phyloP scores from a whole-genome alignment of 2,113 vertebrate species.

The Cromileptes altivelis region DNA sequence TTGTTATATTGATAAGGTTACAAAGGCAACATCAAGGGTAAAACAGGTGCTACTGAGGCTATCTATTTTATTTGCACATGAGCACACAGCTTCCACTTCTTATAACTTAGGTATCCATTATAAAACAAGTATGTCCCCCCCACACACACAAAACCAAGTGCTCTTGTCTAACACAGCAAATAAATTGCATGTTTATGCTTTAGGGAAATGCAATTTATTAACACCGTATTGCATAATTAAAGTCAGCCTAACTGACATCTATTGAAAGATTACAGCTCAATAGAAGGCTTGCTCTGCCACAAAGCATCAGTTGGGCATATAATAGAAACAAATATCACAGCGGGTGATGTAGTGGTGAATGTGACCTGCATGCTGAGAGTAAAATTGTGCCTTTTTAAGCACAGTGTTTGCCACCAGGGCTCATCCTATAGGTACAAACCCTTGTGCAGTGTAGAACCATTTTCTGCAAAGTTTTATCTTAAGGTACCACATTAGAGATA shows the following conservation, averaged over 20 bases:
- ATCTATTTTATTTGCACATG: neutral
- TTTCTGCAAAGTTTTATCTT: conserved; percentile 1
- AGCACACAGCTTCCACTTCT: conserved; percentile 7
- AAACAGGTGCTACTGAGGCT: neutral
- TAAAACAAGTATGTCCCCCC: neutral
- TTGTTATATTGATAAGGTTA: conserved; percentile 9
- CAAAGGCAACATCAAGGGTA: neutral
- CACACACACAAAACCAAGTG: neutral
- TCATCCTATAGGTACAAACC: neutral
- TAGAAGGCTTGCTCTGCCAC: conserved; percentile 1
- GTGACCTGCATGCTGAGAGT: conserved; percentile 18
- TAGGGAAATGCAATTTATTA: conserved; percentile 31
- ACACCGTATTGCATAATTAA: conserved; percentile 5
- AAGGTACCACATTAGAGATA: neutral
- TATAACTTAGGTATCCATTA: neutral
- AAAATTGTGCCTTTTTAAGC: conserved; percentile 13
- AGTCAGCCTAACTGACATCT: conserved; percentile 21
- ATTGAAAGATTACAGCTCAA: conserved; percentile 31
- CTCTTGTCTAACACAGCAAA: conserved; percentile 4
- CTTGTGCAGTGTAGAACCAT: neutral
- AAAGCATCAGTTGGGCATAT: conserved; percentile 4
- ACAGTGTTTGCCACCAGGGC: neutral
- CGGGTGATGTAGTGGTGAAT: conserved; percentile 28
- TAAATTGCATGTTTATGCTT: conserved; percentile 24
- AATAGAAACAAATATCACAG: conserved; percentile 30